Base-by-base conservation (phyloP, 2,113 vertebrate species). In the Eonycteris spelaea region DNA sequence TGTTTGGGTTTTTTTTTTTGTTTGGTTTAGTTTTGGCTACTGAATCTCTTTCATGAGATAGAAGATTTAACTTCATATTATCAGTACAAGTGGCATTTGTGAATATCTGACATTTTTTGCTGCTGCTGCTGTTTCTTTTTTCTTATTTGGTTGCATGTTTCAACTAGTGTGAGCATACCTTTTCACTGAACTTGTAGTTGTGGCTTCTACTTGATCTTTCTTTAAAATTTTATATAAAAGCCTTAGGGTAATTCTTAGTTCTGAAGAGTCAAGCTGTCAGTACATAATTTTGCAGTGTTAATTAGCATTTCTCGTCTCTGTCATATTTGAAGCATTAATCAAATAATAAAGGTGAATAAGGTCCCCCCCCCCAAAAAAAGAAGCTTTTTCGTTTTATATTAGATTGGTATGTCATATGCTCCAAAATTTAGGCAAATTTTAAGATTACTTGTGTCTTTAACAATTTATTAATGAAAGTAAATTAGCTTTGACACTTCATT, bases 241-340 rank as follows among this genome's bases (percentile, higher is more conserved):
- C 97, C 97, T 97, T 93, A 96, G 98, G 98, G 97, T 51, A 96
- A 97, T 93, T 97, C 55, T 77, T 97, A 95, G 95, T 97, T 98
- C 97, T 98, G 95, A 98, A 98, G 82, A 97, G 97, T 97, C 88
- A 97, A 98, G 97, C 97, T 98, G 97, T 98, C 92, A 7, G 95
- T 98, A 98, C 97, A 97, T 98, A 98, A 98, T 98, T 98, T 97
- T 93, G 51, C 95, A 75, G 12, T 94, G 93, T 98, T 98, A 98
- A 98, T 98, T 98, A 98, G 95, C 82, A 94, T 97, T 98, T 98
- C 93, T 98, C 86, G 94, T 97, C 86, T 98, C 86, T 98, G 0
- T 97, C 96, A 95, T 97, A 97, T 96, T 97, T 97, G 96, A 98
- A 98, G 91, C 93, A 97, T 98, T 98, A 97, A 98, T 96, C 97